Evolutionary conservation across 64 coral and sea anemone species (phyloP), one percentile per base, ranked within the genome.

Genomic region (Montipora capricornis): DNA sequence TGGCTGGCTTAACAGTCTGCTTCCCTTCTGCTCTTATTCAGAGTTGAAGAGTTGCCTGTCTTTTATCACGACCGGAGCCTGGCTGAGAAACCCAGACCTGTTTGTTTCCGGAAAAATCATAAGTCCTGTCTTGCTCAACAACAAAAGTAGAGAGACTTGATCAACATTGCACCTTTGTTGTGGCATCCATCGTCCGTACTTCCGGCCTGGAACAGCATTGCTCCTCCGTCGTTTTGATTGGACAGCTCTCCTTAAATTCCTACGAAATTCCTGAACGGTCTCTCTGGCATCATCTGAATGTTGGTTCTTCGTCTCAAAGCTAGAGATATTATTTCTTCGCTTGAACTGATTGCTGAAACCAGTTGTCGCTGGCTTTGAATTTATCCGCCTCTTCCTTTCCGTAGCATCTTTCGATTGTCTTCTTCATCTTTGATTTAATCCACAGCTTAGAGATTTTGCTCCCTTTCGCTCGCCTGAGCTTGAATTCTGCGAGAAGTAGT

Each of bases 381-480:
- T 85, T 86, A 46, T 66, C 44, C 11, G 83, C 83, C 62, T 46
- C 66, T 73, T 91, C 90, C 19, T 77, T 87, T 48, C 74, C 91
- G 53, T 87, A 92, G 58, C 91, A 77, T 8, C 37, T 82, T 37
- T 87, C 76, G 20, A 94, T 69, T 61, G 83, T 90, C 59, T 66
- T 15, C 55, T 95, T 95, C 87, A 86, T 94, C 74, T 95, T 95
- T 44, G 4, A 83, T 50, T 85, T 95, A 5, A 95, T 16, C 93
- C 93, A 90, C 4, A 95, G 80, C 86, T 95, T 95, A 8, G 87
- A 95, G 0, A 90, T 73, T 68, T 95, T 90, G 10, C 93, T 66
- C 7, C 93, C 93, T 37, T 95, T 74, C 79, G 87, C 80, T 77
- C 87, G 16, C 64, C 93, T 59, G 3, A 95, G 47, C 87, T 95